Conservation (phyloP, 2,113 vertebrate genomes). For the Etheostoma spectabile region DNA sequence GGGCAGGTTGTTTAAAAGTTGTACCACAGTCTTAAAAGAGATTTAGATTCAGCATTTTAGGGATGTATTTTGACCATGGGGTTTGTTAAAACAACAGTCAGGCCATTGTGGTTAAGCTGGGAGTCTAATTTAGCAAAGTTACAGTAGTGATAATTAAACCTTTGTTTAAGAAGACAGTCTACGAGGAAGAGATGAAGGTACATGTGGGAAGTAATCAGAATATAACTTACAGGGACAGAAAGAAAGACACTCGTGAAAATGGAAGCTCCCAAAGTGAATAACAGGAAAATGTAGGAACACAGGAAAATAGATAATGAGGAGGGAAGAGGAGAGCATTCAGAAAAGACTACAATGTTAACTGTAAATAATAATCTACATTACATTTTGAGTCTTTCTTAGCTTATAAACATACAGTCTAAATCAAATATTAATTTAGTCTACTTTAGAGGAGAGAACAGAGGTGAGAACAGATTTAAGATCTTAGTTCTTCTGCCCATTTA, state of each 20-base stretch:
- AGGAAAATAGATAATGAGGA: background rate
- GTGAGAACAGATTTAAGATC: too few relatives aligned
- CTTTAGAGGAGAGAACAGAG: too few relatives aligned
- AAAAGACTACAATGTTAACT: background rate
- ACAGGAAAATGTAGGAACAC: background rate
- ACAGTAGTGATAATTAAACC: background rate
- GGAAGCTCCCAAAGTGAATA: background rate
- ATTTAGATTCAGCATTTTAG: background rate
- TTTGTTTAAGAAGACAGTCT: background rate
- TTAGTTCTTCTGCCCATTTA: background rate
- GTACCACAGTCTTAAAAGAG: background rate
- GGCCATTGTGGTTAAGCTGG: background rate
- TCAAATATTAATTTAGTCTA: background rate
- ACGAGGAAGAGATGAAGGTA: background rate
- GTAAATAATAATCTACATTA: background rate
- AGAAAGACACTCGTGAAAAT: background rate
- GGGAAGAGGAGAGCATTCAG: background rate
- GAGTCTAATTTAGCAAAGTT: background rate
- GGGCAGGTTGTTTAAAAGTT: background rate
- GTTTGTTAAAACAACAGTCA: background rate
- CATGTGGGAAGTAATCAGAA: background rate
- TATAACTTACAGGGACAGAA: background rate
- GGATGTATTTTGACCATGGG: background rate
- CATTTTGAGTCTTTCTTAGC: background rate
- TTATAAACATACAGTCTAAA: background rate